Evolutionary conservation across 2,888 invertebrate species (phyloP), one percentile per base, ranked within the genome.

Genomic region (Mantis religiosa): DNA sequence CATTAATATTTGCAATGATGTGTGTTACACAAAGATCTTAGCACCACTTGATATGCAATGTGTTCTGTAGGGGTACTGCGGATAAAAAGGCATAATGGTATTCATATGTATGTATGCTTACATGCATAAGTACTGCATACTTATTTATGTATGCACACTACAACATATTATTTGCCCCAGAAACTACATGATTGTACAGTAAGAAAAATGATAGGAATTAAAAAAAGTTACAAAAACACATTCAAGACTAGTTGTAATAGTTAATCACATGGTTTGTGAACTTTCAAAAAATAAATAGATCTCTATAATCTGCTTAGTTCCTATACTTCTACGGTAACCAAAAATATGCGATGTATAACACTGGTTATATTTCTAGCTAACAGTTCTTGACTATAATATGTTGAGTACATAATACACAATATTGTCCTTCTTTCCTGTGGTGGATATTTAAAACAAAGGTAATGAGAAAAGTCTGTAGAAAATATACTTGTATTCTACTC

Each of bases 211-310:
- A 71, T 15, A 71, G 54, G 27, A 88, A 88, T 83, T 86, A 88
- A 88, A 87, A 88, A 85, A 85, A 84, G 54, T 82, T 85, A 89
- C 87, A 88, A 89, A 89, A 88, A 88, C 89, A 89, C 89, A 89
- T 86, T 88, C 89, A 89, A 88, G 90, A 90, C 90, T 90, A 90
- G 90, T 89, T 85, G 89, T 82, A 87, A 89, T 87, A 88, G 89
- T 85, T 87, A 85, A 89, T 87, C 87, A 89, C 89, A 88, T 85
- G 81, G 84, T 34, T 28, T 47, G 89, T 87, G 87, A 88, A 82
- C 84, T 84, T 86, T 89, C 87, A 41, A 87, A 89, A 89, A 89
- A 89, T 89, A 89, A 89, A 89, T 89, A 89, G 54, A 25, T 87
- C 84, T 83, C 85, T 47, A 54, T 87, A 83, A 27, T 87, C 82